phyloP scores from a whole-genome alignment of 2,113 vertebrate genomes.

The Ciconia maguari region DNA sequence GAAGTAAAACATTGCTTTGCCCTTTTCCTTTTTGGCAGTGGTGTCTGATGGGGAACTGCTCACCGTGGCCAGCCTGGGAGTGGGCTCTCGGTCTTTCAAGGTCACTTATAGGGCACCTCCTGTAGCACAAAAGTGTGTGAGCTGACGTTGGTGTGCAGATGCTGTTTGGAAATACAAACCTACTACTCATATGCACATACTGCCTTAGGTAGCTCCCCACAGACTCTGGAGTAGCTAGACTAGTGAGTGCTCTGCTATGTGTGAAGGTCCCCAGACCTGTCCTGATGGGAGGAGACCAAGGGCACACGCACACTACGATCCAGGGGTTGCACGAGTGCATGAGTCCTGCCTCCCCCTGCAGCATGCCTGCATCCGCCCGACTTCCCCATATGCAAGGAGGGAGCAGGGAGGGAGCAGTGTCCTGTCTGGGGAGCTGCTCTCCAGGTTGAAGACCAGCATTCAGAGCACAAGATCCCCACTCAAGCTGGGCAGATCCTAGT shows the following conservation, averaged over 20 bases:
- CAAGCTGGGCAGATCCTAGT: neutral
- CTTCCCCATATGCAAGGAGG: accelerated
- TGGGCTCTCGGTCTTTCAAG: neutral
- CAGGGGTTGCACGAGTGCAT: neutral
- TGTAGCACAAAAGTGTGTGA: neutral
- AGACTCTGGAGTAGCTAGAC: neutral
- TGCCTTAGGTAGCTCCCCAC: neutral
- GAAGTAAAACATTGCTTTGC: neutral
- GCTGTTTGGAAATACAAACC: neutral
- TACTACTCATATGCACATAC: neutral
- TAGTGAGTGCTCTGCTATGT: accelerated
- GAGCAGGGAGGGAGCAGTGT: neutral
- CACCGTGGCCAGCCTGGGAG: neutral
- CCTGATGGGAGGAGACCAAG: accelerated
- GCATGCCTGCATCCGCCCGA: accelerated
- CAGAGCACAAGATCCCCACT: neutral
- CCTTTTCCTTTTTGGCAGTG: neutral
- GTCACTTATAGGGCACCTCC: neutral
- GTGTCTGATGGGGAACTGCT: neutral
- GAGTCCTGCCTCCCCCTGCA: neutral
- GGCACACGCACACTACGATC: neutral
- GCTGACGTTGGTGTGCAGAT: neutral
- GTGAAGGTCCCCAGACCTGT: neutral
- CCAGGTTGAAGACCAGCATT: neutral
- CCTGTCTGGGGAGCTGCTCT: neutral